These are phyloP conservation scores for Calyptomena viridis DNA, from an alignment of 2,113 vertebrate species.

Conservation along the genomic window DNA sequence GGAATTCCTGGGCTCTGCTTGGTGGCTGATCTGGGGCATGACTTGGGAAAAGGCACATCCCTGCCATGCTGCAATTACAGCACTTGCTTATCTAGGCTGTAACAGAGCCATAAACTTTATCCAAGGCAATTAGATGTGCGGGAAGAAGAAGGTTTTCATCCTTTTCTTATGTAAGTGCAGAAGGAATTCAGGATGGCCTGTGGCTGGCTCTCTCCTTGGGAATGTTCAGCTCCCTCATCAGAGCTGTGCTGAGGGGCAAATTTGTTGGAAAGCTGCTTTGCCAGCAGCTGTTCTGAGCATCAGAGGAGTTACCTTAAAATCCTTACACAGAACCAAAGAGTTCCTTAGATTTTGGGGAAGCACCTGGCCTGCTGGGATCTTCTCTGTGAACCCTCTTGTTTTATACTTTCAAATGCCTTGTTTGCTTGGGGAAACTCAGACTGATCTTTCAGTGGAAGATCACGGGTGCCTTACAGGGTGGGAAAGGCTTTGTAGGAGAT, in stretches of 20 bases:
- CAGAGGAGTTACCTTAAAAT: background rate
- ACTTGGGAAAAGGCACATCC: background rate
- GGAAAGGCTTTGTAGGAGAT: background rate
- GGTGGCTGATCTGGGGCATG: rapidly evolving
- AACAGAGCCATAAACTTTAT: background rate
- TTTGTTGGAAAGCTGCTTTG: background rate
- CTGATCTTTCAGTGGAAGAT: background rate
- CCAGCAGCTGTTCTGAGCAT: background rate
- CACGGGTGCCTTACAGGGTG: background rate
- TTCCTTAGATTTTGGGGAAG: background rate
- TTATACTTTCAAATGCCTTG: background rate
- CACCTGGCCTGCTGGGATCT: background rate
- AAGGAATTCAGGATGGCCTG: background rate
- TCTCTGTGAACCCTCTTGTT: background rate
- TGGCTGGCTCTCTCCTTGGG: background rate
- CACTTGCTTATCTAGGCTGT: background rate
- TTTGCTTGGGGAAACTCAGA: background rate
- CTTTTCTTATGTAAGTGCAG: background rate
- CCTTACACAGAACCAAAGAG: background rate
- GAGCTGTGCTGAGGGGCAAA: background rate
- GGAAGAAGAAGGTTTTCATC: background rate
- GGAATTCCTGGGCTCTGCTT: background rate
- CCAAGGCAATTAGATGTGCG: background rate
- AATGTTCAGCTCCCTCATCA: background rate
- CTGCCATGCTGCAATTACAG: background rate